These are phyloP conservation scores for Spialia ferax DNA, from an alignment of 2,888 invertebrate species.

Conservation along the genomic window DNA sequence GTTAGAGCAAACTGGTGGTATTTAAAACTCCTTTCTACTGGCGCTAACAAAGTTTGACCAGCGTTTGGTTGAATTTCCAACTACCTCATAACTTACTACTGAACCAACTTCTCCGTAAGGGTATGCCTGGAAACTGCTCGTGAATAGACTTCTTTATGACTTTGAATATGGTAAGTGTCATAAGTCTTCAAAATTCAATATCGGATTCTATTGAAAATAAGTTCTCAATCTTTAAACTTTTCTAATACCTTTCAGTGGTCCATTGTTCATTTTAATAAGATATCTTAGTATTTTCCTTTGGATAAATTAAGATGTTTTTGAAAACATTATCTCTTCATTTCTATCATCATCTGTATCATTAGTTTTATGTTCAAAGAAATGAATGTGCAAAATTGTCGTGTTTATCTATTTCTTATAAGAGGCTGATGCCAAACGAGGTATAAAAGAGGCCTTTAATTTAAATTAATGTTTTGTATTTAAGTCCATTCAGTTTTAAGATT, in stretches of 20 bases:
- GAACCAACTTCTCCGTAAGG: conserved; percentile 34
- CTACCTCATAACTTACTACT: conserved; percentile 41
- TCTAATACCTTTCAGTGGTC: background rate
- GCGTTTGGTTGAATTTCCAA: conserved; percentile 44
- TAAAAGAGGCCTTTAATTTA: conserved; percentile 30
- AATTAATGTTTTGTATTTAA: conserved; percentile 40
- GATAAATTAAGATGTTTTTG: background rate
- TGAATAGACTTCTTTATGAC: conserved; percentile 30
- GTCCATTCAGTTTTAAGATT: conserved; percentile 38
- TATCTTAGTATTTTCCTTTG: background rate
- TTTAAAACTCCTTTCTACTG: conserved; percentile 50
- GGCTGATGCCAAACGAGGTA: conserved; percentile 28
- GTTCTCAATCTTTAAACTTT: conserved; percentile 9
- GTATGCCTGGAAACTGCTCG: conserved; percentile 15
- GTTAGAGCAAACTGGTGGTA: conserved; percentile 48
- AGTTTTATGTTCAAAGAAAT: background rate
- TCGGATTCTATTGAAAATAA: conserved; percentile 4
- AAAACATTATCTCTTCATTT: no score
- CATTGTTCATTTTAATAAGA: background rate
- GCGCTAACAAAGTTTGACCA: conserved; percentile 45
- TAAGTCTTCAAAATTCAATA: conserved; percentile 12
- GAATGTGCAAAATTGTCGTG: conserved; percentile 13
- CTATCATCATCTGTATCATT: no score
- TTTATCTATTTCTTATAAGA: conserved; percentile 27
- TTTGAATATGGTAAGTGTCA: conserved; percentile 5